Percentiles rank a stretch among this genome's conserved stretches.
These are phyloP conservation scores for Oscheius myriophilus DNA, from an alignment of 2,888 invertebrate genomes.

Conservation along the genomic window DNA sequence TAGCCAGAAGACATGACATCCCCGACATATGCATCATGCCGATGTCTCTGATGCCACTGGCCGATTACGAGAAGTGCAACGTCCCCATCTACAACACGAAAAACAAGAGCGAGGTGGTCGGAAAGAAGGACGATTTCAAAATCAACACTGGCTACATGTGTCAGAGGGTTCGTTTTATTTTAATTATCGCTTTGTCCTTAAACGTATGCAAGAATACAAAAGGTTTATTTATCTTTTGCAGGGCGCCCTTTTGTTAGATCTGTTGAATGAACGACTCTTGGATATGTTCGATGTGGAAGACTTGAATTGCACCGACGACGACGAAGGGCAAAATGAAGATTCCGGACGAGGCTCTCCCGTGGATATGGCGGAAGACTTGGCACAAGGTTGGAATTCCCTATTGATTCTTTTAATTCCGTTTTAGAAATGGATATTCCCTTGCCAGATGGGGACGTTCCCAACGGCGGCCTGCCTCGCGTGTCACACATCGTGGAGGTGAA, in stretches of 20 bases:
- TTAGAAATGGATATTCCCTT: not conserved
- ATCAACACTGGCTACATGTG: constrained; percentile 70
- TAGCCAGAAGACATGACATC: not conserved
- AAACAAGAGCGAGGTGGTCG: constrained; percentile 69
- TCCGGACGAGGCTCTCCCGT: constrained; percentile 23
- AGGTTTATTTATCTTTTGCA: constrained; percentile 4
- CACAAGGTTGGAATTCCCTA: not conserved
- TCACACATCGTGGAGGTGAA: constrained; percentile 8
- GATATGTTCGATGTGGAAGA: constrained; percentile 7
- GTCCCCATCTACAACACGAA: constrained; percentile 69
- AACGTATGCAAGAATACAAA: not conserved
- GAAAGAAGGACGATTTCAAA: constrained; percentile 73
- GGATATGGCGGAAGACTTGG: not conserved
- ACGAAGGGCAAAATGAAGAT: not conserved
- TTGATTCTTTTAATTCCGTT: not conserved
- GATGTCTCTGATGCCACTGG: constrained; percentile 69
- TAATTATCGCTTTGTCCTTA: no score
- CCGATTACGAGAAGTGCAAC: constrained; percentile 71
- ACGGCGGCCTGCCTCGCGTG: no score
- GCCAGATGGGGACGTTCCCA: not conserved
- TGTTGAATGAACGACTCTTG: constrained; percentile 31
- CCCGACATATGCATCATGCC: constrained; percentile 63
- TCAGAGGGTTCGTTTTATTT: constrained; percentile 23
- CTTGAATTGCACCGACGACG: not conserved
- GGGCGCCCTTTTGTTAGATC: constrained; percentile 38